Percentiles rank a stretch among this genome's conserved stretches.
These are phyloP conservation scores for Gavialis gangeticus DNA, from an alignment of 2,113 vertebrate species.

Conservation along the genomic window DNA sequence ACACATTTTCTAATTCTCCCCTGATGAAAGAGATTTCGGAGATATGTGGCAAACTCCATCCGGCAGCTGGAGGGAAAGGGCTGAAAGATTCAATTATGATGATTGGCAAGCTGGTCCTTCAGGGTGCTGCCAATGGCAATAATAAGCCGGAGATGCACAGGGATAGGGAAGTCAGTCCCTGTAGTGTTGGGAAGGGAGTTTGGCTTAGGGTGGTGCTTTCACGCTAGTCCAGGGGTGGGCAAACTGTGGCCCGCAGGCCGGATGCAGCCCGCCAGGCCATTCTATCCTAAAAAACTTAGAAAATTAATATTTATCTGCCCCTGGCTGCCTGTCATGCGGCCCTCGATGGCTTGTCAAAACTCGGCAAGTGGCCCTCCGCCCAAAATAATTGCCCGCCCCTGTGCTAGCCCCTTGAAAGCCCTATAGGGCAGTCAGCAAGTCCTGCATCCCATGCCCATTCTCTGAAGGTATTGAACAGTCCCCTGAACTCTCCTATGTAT, in stretches of 20 bases:
- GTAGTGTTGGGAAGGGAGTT: background rate
- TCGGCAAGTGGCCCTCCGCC: too few species aligned
- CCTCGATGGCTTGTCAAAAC: too few species aligned
- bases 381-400: too few species aligned
- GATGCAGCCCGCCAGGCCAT: too few species aligned
- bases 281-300: too few species aligned
- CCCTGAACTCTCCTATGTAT: background rate
- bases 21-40: constrained; percentile 12
- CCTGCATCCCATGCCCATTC: background rate
- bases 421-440: background rate
- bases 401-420: background rate
- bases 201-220: background rate
- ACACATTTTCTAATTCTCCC: background rate
- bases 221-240: background rate
- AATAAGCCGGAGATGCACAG: background rate
- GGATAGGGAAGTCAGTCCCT: background rate
- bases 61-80: constrained; percentile 24
- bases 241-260: too few species aligned
- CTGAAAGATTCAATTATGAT: constrained; percentile 50
- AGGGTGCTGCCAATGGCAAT: background rate
- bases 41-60: background rate
- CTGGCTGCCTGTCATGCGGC: too few species aligned
- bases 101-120: constrained; percentile 38
- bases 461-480: background rate
- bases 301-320: too few species aligned